Conservation (phyloP, 1,140 invertebrate genomes). For the Drosophila micromelanica region DNA sequence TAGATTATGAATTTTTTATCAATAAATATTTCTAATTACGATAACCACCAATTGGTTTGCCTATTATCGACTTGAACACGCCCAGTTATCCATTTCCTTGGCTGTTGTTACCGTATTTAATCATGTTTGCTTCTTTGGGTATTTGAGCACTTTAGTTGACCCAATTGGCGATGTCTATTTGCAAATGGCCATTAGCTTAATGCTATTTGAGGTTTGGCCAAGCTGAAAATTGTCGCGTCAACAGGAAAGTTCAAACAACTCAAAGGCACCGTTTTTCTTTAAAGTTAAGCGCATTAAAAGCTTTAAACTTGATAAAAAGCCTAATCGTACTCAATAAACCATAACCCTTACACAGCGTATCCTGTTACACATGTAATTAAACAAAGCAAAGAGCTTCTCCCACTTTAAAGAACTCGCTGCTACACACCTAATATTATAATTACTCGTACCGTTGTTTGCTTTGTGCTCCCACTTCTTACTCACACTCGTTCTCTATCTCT, state of each 20-base stretch:
- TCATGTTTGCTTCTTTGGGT: neutral
- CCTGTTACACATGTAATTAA: slow-evolving; percentile 40
- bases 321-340: slow-evolving; percentile 36
- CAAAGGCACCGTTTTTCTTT: neutral
- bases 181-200: slow-evolving; percentile 42
- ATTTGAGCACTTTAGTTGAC: slow-evolving; percentile 30
- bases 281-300: slow-evolving; percentile 23
- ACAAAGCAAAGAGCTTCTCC: slow-evolving; percentile 9
- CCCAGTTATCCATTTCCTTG: slow-evolving; percentile 24
- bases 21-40: slow-evolving; percentile 16
- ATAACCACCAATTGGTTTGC: slow-evolving; percentile 2
- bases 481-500: neutral
- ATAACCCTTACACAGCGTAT: slow-evolving; percentile 23
- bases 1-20: too few relatives aligned
- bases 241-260: slow-evolving; percentile 26
- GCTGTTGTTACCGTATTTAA: neutral
- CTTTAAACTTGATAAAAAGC: slow-evolving; percentile 9
- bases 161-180: slow-evolving; percentile 38
- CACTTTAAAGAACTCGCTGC: neutral
- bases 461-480: neutral
- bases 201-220: slow-evolving; percentile 39
- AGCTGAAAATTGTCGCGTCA: slow-evolving; percentile 29
- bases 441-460: slow-evolving; percentile 25
- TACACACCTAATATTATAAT: slow-evolving; percentile 39
- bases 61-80: slow-evolving; percentile 21